Evolutionary conservation across 1,140 invertebrate species (phyloP), one percentile per base, ranked within the genome.

Genomic region (Drosophila fuyamai): DNA sequence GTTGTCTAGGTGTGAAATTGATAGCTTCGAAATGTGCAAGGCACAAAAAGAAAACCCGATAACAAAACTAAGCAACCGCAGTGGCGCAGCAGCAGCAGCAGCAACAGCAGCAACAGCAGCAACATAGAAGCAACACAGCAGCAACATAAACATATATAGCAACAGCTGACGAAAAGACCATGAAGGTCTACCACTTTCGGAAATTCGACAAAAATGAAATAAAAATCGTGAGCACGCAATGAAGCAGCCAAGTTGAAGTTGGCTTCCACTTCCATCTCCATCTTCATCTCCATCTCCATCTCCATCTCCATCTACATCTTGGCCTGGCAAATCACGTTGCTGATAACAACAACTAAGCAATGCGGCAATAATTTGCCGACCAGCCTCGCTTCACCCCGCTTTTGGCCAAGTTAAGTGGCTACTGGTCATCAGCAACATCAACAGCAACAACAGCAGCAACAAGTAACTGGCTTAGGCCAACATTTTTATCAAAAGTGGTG

Each of bases 151-250:
- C n/a, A 14, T n/a, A 35, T 51, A 51, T 16, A 48, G 44, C 71
- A 62, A 82, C 79, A 58, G 55, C 72, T 71, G 73, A 76, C 43
- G 73, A 76, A 66, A 62, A 76, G 73, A 66, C 73, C 73, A 76
- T 76, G 86, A 90, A 90, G 86, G 86, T 90, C 86, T 90, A 77
- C 86, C 86, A 90, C 86, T 90, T 90, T 90, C 86, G 55, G 86
- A 90, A 82, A 90, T 75, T 89, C 79, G 68, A 90, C 79, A 86
- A 80, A 82, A 79, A 56, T 57, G 60, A 80, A 67, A 68, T 62
- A 55, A 72, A 73, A 72, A 66, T 77, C 76, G 76, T 78, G 76
- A 77, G 75, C 75, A 76, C 63, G 75, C 74, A 76, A 70, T 77
- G 63, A 78, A 77, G 75, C 75, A 78, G 66, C 73, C 55, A 70